phyloP scores from a whole-genome alignment of 2,113 vertebrate genomes.

The Eulacestoma nigropectus region DNA sequence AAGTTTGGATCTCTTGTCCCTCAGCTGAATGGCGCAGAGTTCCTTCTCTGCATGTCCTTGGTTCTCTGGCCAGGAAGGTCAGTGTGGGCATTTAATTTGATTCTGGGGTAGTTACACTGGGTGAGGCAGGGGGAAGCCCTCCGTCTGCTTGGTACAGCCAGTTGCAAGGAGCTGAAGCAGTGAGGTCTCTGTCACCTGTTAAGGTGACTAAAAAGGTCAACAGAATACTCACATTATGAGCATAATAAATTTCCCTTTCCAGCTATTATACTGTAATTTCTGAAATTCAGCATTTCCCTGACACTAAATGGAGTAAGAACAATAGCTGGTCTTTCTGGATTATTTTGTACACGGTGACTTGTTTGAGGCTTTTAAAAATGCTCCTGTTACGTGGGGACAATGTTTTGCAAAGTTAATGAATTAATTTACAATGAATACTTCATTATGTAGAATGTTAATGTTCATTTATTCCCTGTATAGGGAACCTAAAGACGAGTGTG shows the following conservation, averaged over 20 bases:
- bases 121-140: neutral
- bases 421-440: neutral
- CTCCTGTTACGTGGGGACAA: neutral
- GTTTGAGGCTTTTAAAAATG: neutral
- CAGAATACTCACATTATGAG: neutral
- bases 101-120: neutral
- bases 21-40: neutral
- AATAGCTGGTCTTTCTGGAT: neutral
- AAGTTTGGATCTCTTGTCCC: neutral
- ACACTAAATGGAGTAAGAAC: neutral
- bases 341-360: neutral
- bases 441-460: neutral
- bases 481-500: neutral
- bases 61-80: neutral
- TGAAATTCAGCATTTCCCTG: neutral
- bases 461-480: neutral
- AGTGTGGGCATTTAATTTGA: neutral
- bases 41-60: rapidly evolving
- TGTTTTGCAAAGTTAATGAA: conserved; percentile 3
- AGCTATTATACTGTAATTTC: neutral
- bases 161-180: neutral
- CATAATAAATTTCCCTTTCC: neutral
- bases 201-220: neutral
- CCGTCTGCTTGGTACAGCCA: neutral
- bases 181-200: neutral